Evolutionary conservation across 2,888 invertebrate species (phyloP).

Genomic region (Epistrophella euchroma): DNA sequence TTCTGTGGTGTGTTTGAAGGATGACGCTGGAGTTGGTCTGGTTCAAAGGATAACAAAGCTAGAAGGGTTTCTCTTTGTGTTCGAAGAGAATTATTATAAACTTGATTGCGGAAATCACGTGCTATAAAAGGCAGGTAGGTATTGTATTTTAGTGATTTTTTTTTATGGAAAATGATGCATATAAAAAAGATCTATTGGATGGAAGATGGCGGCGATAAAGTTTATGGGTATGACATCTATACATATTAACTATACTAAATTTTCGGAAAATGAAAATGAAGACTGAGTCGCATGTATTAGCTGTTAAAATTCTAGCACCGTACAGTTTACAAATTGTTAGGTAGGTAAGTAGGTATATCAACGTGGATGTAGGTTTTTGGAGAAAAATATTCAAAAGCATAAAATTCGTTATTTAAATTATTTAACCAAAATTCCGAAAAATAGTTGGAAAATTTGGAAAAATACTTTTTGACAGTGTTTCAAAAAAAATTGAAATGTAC

Average conservation of each 20-base stretch:
- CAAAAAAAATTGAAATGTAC: too few relatives aligned
- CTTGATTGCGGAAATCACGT: constrained; percentile 60
- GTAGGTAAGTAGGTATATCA: too few relatives aligned
- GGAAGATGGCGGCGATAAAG: background rate
- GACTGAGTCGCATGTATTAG: too few relatives aligned
- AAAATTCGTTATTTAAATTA: too few relatives aligned
- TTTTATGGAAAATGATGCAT: constrained; percentile 12
- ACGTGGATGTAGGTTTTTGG: too few relatives aligned
- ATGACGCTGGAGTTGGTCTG: background rate
- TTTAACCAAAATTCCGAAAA: too few relatives aligned
- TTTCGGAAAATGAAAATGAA: background rate
- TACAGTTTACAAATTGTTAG: too few relatives aligned
- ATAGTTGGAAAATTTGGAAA: too few relatives aligned
- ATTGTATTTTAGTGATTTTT: background rate
- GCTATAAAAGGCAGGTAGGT: background rate
- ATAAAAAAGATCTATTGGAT: background rate
- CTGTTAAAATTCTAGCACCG: too few relatives aligned
- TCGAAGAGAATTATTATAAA: constrained; percentile 42
- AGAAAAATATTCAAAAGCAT: too few relatives aligned
- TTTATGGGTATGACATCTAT: background rate
- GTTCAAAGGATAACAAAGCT: constrained; percentile 12
- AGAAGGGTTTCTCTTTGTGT: constrained; percentile 42
- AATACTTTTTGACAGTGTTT: too few relatives aligned
- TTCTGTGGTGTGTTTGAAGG: background rate
- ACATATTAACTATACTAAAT: background rate